Conservation (phyloP, 2,113 vertebrate genomes). For the Drymodes brunneopygia region DNA sequence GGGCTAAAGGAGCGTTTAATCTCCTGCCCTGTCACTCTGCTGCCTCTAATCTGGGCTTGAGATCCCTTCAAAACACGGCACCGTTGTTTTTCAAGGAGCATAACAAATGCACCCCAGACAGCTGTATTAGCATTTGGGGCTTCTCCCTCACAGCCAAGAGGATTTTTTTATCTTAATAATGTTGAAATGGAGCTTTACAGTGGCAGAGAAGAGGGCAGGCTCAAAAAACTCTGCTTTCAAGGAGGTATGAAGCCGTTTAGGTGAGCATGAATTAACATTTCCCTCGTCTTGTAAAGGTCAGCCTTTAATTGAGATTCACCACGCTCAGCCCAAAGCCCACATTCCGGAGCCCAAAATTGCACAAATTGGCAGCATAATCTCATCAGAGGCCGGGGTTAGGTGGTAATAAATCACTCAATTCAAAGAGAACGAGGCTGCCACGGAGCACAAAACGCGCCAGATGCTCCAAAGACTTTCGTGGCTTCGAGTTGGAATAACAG, state of each 20-base stretch:
- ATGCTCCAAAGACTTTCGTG: constrained; percentile 16
- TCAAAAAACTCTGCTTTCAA: not conserved
- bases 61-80: not conserved
- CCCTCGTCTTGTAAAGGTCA: constrained; percentile 46
- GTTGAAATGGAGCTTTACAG: not conserved
- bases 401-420: constrained; percentile 55
- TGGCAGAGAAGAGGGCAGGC: not conserved
- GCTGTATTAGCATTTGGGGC: not conserved
- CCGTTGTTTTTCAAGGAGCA: not conserved
- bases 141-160: not conserved
- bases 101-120: not conserved
- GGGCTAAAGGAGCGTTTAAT: constrained; percentile 27
- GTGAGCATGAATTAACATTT: constrained; percentile 51
- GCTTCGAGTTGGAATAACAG: constrained; percentile 28
- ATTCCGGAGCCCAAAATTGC: not conserved
- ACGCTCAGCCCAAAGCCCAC: not conserved
- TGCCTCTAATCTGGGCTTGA: not conserved
- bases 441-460: constrained; percentile 3
- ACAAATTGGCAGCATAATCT: constrained; percentile 49
- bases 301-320: constrained; percentile 43
- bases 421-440: not conserved
- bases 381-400: not conserved
- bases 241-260: not conserved
- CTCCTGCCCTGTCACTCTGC: constrained; percentile 15
- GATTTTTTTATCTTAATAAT: not conserved